Percentiles rank a stretch among this genome's conserved stretches.
phyloP scores from a whole-genome alignment of 2,888 invertebrate species.

The Nebria salina region DNA sequence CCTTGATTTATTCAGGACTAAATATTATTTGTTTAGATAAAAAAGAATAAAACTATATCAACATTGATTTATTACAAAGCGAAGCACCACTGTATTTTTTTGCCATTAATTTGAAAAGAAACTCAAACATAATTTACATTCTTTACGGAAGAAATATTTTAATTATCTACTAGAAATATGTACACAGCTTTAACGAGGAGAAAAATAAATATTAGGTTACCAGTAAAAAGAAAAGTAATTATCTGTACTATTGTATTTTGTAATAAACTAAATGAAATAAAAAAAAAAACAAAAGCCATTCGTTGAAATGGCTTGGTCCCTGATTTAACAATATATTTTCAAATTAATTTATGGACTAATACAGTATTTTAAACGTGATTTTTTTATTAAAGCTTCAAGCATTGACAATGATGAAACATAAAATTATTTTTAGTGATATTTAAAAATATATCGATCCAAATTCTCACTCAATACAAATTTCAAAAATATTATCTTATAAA shows the following conservation, averaged over 20 bases:
- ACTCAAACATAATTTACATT: slow-evolving; percentile 21
- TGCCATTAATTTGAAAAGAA: background rate
- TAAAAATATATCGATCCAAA: background rate
- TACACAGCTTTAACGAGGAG: slow-evolving; percentile 3
- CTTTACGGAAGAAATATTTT: slow-evolving; percentile 8
- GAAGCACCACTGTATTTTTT: background rate
- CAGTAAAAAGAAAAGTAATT: slow-evolving; percentile 6
- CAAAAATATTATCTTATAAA: too few relatives aligned
- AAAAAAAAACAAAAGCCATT: slow-evolving; percentile 22
- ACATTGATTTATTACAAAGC: background rate
- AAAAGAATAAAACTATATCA: background rate
- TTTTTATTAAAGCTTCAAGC: slow-evolving; percentile 17
- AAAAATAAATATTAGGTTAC: slow-evolving; percentile 10
- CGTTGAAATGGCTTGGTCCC: slow-evolving; percentile 32
- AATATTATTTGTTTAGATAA: background rate
- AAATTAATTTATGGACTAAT: background rate
- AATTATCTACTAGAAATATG: background rate
- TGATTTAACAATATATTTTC: slow-evolving; percentile 12
- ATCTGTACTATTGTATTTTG: background rate
- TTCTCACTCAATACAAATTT: too few relatives aligned
- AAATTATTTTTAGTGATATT: background rate
- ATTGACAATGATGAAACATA: background rate
- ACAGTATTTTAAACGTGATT: background rate
- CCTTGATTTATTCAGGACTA: slow-evolving; percentile 16
- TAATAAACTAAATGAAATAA: background rate